Conservation (phyloP, 2,888 invertebrate species). For the Tryphoninae sp. region DNA sequence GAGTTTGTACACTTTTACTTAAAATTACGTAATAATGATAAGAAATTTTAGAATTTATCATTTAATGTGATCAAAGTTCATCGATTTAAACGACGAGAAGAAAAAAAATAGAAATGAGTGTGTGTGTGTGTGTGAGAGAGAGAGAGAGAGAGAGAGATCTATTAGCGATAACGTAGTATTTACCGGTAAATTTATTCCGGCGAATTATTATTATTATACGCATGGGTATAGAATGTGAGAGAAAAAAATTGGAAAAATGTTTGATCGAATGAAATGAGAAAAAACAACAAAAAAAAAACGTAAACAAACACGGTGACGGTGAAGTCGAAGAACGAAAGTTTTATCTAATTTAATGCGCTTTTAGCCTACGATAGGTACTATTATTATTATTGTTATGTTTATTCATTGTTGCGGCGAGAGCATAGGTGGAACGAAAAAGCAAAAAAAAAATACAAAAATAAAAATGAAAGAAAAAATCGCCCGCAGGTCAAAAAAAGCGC, state of each 20-base stretch:
- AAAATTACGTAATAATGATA: slow-evolving; percentile 3
- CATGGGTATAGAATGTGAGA: neutral
- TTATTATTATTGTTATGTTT: slow-evolving; percentile 23
- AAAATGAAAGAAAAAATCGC: neutral
- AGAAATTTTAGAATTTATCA: slow-evolving; percentile 38
- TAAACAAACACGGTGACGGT: slow-evolving; percentile 1
- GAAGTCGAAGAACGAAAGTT: slow-evolving; percentile 29
- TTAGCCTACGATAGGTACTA: slow-evolving; percentile 14
- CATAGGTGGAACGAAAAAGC: slow-evolving; percentile 12
- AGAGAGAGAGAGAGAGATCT: slow-evolving; percentile 26
- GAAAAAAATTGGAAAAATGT: slow-evolving; percentile 10
- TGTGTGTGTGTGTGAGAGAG: neutral
- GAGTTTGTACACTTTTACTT: slow-evolving; percentile 43
- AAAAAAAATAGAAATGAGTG: slow-evolving; percentile 14
- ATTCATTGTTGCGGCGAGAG: slow-evolving; percentile 33
- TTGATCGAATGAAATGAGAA: neutral
- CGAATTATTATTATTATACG: slow-evolving; percentile 39
- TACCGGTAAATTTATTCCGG: slow-evolving; percentile 36
- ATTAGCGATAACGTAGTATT: slow-evolving; percentile 33
- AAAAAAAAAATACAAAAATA: neutral
- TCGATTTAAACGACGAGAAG: slow-evolving; percentile 21
- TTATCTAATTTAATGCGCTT: slow-evolving; percentile 36
- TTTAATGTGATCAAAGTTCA: slow-evolving; percentile 54
- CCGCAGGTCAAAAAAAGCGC: slow-evolving; percentile 8
- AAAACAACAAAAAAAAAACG: neutral